phyloP scores from a whole-genome alignment of 2,797 vertebrate species.

The Molossus molossus region DNA sequence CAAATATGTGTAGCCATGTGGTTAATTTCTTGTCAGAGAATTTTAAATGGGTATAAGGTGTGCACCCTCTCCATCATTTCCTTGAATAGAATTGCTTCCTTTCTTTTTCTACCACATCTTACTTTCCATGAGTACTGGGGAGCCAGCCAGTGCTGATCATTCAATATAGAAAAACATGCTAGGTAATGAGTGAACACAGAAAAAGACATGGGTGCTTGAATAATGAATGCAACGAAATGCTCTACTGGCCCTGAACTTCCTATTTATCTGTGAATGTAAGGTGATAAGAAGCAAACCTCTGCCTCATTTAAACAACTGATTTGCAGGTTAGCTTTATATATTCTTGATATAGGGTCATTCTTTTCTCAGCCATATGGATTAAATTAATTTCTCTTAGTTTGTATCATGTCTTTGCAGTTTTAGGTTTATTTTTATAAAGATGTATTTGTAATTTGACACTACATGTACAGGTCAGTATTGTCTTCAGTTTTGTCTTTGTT shows the following conservation, averaged over 20 bases:
- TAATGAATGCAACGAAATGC: not conserved
- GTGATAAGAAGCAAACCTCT: not conserved
- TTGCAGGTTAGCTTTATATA: not conserved
- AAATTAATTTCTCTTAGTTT: not conserved
- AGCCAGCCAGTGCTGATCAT: not conserved
- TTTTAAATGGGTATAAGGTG: not conserved
- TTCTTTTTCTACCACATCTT: not conserved
- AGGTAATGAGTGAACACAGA: too few species aligned
- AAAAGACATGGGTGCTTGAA: not conserved
- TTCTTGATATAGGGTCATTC: not conserved
- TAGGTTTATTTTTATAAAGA: not conserved
- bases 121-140: not conserved
- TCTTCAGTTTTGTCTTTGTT: constrained; percentile 10
- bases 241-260: not conserved
- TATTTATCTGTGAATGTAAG: not conserved
- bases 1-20: not conserved
- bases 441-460: not conserved
- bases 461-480: not conserved
- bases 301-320: not conserved
- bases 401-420: not conserved
- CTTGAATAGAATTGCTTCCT: not conserved
- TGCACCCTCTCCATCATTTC: not conserved
- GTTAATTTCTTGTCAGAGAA: not conserved
- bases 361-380: not conserved
- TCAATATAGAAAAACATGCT: not conserved